phyloP scores from a whole-genome alignment of 2,797 vertebrate genomes.

The Myoxocephalus aenaeus region DNA sequence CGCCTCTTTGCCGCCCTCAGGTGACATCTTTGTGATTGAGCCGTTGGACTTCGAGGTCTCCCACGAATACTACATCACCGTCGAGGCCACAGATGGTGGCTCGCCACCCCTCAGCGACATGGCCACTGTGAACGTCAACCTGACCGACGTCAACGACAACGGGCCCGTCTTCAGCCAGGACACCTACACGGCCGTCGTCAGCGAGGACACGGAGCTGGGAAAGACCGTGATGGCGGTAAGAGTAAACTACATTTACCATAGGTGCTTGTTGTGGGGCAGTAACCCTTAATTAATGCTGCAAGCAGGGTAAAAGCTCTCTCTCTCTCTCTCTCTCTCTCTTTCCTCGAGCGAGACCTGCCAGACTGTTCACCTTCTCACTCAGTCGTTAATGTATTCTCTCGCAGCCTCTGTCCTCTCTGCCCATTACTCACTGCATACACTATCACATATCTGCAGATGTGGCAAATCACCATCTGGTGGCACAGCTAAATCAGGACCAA shows the following conservation, averaged over 20 bases:
- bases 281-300: conserved; percentile 25
- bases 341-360: conserved; percentile 30
- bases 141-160: conserved; percentile 97
- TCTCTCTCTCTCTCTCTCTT: conserved; percentile 5
- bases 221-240: conserved; percentile 88
- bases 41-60: conserved; percentile 93
- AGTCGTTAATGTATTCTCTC: conserved; percentile 35
- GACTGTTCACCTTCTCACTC: conserved; percentile 43
- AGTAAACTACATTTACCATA: background rate
- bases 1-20: conserved; percentile 70
- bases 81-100: conserved; percentile 95
- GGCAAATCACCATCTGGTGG: conserved; percentile 74
- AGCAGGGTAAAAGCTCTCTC: conserved; percentile 7
- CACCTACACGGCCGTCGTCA: conserved; percentile 91
- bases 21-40: conserved; percentile 93
- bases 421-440: conserved; percentile 60
- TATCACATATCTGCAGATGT: conserved; percentile 72
- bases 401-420: conserved; percentile 32
- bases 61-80: conserved; percentile 94
- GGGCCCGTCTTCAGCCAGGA: conserved; percentile 92
- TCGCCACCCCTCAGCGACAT: conserved; percentile 93
- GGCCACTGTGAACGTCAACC: conserved; percentile 93
- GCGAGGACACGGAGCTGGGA: conserved; percentile 92
- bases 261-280: conserved; percentile 15
- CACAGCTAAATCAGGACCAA: conserved; percentile 66